These are phyloP conservation scores for Philantomba maxwellii DNA, from an alignment of 2,113 vertebrate genomes.

Conservation along the genomic window DNA sequence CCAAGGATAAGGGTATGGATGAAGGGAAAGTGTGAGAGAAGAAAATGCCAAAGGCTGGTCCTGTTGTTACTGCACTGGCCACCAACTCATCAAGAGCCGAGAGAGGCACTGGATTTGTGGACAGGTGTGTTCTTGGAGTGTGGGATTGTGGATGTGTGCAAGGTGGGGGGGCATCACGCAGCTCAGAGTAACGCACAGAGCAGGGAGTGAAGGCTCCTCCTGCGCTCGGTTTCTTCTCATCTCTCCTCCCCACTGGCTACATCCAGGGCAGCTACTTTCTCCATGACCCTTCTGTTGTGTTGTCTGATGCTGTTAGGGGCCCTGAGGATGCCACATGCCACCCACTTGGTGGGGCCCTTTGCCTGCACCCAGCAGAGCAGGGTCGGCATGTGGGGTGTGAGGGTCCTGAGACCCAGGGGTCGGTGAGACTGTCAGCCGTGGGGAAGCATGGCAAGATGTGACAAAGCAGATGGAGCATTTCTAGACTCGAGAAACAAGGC, in stretches of 20 bases:
- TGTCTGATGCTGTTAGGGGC: fast-evolving
- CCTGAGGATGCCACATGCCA: background rate
- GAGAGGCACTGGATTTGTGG: too few species aligned
- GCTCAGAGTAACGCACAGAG: fast-evolving
- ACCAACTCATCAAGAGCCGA: background rate
- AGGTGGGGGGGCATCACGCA: fast-evolving
- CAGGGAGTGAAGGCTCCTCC: fast-evolving
- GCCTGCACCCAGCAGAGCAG: fast-evolving
- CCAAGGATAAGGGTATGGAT: background rate
- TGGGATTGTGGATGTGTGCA: too few species aligned
- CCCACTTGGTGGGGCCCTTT: background rate
- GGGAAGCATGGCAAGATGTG: background rate
- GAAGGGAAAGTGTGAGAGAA: background rate
- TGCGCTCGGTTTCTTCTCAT: fast-evolving
- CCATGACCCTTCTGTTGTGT: fast-evolving
- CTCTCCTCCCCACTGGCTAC: too few species aligned
- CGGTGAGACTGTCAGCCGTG: fast-evolving
- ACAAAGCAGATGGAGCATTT: fast-evolving
- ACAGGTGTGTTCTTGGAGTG: background rate
- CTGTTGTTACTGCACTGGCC: fast-evolving
- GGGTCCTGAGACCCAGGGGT: background rate
- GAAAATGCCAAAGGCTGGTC: fast-evolving
- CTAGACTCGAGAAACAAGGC: background rate
- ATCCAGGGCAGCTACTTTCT: fast-evolving
- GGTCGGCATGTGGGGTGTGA: fast-evolving